A percentile compares a stretch with the other conserved stretches of the same genome.
These are phyloP conservation scores for Phyllotis vaccarum DNA, from an alignment of 2,797 vertebrate species.

Conservation along the genomic window DNA sequence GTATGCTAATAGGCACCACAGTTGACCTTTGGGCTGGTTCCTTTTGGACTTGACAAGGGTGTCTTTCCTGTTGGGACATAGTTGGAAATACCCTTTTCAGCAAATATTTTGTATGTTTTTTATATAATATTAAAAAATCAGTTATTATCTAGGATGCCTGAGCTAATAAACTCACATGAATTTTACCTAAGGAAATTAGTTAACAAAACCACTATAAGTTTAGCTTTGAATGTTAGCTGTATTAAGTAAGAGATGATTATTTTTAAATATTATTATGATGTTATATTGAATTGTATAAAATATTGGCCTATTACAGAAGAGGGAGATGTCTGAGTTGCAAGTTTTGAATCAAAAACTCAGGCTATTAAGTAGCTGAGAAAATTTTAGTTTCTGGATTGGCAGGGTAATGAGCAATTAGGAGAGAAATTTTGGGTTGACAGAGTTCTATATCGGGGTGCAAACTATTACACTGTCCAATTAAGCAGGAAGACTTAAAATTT, in stretches of 20 bases:
- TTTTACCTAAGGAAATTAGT: constrained; percentile 54
- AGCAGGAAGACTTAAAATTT: constrained; percentile 21
- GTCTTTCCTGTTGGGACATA: neutral
- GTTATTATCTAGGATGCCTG: neutral
- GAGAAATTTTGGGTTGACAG: constrained; percentile 2
- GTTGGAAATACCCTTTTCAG: constrained; percentile 36
- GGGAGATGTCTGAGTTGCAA: constrained; percentile 4
- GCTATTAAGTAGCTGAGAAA: neutral
- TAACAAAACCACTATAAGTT: neutral
- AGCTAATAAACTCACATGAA: constrained; percentile 24
- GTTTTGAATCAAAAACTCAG: constrained; percentile 15
- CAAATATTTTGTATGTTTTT: constrained; percentile 49
- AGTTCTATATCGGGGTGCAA: neutral
- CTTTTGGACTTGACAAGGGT: neutral
- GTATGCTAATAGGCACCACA: neutral
- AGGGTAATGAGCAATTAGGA: neutral
- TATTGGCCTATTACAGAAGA: constrained; percentile 14
- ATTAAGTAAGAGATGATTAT: constrained; percentile 47
- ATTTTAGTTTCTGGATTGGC: constrained; percentile 13
- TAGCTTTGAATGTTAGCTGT: constrained; percentile 41
- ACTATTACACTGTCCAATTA: neutral
- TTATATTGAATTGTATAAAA: neutral
- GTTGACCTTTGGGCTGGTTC: neutral
- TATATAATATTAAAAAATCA: constrained; percentile 39
- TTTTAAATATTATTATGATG: neutral